Conservation (phyloP, 2,113 vertebrate genomes). For the Maccullochella peelii region DNA sequence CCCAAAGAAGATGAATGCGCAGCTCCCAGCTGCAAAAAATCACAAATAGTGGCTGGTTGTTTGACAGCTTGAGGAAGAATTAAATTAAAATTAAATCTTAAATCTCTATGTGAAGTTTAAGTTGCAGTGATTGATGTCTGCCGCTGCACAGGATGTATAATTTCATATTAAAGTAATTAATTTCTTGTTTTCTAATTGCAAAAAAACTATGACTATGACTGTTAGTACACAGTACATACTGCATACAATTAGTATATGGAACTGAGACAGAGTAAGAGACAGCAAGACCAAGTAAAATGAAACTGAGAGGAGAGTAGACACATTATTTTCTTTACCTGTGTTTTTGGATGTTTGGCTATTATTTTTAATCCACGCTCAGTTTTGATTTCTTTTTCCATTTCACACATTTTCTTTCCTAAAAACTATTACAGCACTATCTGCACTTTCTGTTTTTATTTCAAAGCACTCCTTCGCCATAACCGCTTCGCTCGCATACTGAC, state of each 20-base stretch:
- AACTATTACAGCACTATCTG: slow-evolving; percentile 1
- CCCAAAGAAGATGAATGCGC: slow-evolving; percentile 12
- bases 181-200: background rate
- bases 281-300: background rate
- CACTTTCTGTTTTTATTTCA: slow-evolving; percentile 37
- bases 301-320: background rate
- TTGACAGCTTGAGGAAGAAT: background rate
- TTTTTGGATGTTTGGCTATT: slow-evolving; percentile 33
- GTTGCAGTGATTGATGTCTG: slow-evolving; percentile 11
- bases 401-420: slow-evolving; percentile 26
- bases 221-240: background rate
- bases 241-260: background rate
- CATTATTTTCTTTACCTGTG: background rate
- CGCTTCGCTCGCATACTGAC: slow-evolving; percentile 6
- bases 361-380: slow-evolving; percentile 34
- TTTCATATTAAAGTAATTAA: background rate
- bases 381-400: slow-evolving; percentile 30
- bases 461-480: background rate
- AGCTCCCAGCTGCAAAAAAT: too few relatives aligned
- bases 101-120: slow-evolving; percentile 9
- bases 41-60: background rate
- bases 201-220: background rate
- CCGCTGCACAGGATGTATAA: background rate
- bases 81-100: slow-evolving; percentile 13
- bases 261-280: background rate